Evolutionary conservation across 2,888 invertebrate genomes (phyloP).

Genomic region (Palloptera scutellata): DNA sequence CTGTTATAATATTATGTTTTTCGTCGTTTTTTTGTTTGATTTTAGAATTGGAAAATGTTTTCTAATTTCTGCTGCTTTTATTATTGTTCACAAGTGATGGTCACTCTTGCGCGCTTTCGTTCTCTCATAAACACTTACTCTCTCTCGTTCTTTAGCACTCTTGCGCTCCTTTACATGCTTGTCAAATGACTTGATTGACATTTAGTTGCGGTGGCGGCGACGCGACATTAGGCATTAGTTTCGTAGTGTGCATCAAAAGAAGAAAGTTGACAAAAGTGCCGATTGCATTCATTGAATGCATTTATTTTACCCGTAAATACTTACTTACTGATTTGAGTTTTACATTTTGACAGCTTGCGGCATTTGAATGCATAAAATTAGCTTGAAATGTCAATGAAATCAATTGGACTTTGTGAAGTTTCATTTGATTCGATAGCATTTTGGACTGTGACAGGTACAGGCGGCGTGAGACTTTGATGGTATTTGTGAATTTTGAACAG

Average conservation of each 20-base stretch:
- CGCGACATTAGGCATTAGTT: no score
- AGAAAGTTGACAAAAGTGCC: conserved; percentile 37
- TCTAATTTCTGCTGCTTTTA: background rate
- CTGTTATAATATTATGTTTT: background rate
- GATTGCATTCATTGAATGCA: conserved; percentile 41
- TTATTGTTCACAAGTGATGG: conserved; percentile 8
- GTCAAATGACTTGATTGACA: no score
- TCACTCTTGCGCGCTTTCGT: background rate
- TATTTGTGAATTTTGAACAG: no score
- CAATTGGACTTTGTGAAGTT: no score
- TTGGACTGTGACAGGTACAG: no score
- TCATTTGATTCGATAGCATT: no score
- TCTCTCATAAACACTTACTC: conserved; percentile 31
- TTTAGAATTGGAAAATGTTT: conserved; percentile 24
- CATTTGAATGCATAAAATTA: conserved; percentile 27
- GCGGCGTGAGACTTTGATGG: no score
- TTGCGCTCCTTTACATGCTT: no score
- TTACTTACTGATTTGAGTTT: no score
- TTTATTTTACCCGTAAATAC: background rate
- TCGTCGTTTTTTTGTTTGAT: background rate
- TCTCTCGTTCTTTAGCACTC: no score
- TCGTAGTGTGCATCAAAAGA: background rate
- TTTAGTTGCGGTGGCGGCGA: no score
- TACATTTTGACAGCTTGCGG: no score
- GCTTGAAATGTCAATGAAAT: background rate